Percentiles rank a stretch among this genome's conserved stretches.
Conservation (phyloP, 2,888 invertebrate genomes). For the Gastracanthus pulcherrimus region DNA sequence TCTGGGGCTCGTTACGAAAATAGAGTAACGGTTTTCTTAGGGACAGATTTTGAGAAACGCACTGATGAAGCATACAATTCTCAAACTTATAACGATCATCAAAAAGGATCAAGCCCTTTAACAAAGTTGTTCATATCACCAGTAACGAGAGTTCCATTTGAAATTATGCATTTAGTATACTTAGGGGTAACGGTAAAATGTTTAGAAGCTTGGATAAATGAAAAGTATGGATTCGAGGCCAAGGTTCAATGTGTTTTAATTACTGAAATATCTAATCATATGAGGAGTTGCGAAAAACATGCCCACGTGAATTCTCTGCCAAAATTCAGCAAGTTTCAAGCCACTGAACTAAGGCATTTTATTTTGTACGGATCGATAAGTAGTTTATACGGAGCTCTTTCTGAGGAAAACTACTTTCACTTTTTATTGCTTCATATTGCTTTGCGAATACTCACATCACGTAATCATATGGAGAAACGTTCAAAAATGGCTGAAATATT, state of each 20-base stretch:
- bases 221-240: neutral
- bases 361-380: neutral
- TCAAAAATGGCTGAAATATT: neutral
- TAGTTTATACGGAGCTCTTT: neutral
- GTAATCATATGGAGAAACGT: neutral
- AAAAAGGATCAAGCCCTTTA: neutral
- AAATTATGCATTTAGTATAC: neutral
- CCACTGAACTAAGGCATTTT: slow-evolving; percentile 9
- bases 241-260: neutral
- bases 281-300: neutral
- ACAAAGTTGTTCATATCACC: neutral
- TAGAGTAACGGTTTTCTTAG: neutral
- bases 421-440: neutral
- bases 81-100: neutral
- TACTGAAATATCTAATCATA: neutral
- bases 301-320: neutral
- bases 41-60: neutral
- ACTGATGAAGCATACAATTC: neutral
- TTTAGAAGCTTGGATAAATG: slow-evolving; percentile 3
- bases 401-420: neutral
- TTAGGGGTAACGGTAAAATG: neutral
- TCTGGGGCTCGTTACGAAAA: neutral
- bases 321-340: neutral
- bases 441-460: neutral
- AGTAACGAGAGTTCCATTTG: neutral